A percentile compares a stretch with the other conserved stretches of the same genome.
Evolutionary conservation across 1,140 invertebrate genomes (phyloP).

Genomic region (Helicorthomorpha holstii): DNA sequence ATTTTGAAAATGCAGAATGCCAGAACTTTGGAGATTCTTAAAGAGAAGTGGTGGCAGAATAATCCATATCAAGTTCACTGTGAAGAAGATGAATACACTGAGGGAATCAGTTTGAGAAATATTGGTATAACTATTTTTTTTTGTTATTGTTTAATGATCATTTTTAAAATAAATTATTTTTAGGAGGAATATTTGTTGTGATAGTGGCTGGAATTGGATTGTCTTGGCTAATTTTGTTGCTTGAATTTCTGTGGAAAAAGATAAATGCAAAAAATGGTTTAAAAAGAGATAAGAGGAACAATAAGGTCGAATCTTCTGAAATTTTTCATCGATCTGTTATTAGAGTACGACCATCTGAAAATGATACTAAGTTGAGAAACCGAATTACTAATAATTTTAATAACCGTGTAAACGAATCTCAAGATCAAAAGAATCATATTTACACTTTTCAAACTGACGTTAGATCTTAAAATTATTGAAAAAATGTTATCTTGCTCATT

Average conservation of each 20-base stretch:
- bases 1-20: conserved; percentile 85
- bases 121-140: conserved; percentile 40
- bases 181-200: conserved; percentile 85
- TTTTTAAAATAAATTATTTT: not conserved
- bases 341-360: too few relatives aligned
- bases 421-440: too few relatives aligned
- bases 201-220: conserved; percentile 85
- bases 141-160: not conserved
- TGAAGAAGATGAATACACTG: conserved; percentile 78
- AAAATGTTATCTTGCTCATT: too few relatives aligned
- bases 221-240: conserved; percentile 73
- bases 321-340: too few relatives aligned
- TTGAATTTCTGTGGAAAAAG: conserved; percentile 87
- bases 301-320: too few relatives aligned
- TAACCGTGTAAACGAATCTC: too few relatives aligned
- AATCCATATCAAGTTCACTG: conserved; percentile 60
- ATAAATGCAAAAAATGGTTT: conserved; percentile 1
- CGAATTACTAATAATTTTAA: too few relatives aligned
- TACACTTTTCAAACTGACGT: too few relatives aligned
- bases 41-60: conserved; percentile 89
- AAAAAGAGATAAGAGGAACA: too few relatives aligned
- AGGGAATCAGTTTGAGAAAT: conserved; percentile 92
- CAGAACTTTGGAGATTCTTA: conserved; percentile 74
- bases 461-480: too few relatives aligned
- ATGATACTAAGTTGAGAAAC: too few relatives aligned